Evolutionary conservation across 2,888 invertebrate species (phyloP).

Genomic region (Phymatocera aterrima): DNA sequence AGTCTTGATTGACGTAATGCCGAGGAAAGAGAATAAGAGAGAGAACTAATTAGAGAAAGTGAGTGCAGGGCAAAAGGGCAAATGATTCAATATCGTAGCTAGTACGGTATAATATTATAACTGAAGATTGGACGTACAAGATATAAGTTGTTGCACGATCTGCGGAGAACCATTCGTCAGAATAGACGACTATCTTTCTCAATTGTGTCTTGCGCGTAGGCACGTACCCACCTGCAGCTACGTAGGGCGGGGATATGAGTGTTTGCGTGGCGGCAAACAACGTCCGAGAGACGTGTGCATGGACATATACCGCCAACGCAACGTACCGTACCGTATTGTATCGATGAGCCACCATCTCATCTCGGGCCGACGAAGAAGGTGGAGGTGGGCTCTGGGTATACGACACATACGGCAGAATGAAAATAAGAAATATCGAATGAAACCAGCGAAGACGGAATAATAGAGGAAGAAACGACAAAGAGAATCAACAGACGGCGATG

Average conservation of each 20-base stretch:
- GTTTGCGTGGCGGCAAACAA: slow-evolving; percentile 13
- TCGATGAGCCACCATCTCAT: neutral
- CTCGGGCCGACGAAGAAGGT: neutral
- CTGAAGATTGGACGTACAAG: slow-evolving; percentile 11
- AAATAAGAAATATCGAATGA: neutral
- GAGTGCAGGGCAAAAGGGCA: neutral
- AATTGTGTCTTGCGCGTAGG: neutral
- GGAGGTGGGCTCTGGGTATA: too few relatives aligned
- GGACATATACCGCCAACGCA: too few relatives aligned
- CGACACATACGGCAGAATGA: neutral
- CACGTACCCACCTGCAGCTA: neutral
- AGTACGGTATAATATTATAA: too few relatives aligned
- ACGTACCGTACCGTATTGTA: too few relatives aligned
- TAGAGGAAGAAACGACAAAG: neutral
- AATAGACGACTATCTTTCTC: neutral
- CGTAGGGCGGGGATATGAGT: neutral
- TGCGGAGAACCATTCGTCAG: slow-evolving; percentile 9
- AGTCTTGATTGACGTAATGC: too few relatives aligned
- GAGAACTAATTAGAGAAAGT: neutral
- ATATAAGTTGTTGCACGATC: slow-evolving; percentile 8
- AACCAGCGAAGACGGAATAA: neutral
- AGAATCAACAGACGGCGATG: slow-evolving; percentile 6
- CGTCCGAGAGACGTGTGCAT: too few relatives aligned
- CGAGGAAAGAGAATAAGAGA: too few relatives aligned
- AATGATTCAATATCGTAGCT: slow-evolving; percentile 19